A percentile compares a stretch with the other conserved stretches of the same genome.
Evolutionary conservation across 2,113 vertebrate genomes (phyloP).

Genomic region (Pelecanus crispus): DNA sequence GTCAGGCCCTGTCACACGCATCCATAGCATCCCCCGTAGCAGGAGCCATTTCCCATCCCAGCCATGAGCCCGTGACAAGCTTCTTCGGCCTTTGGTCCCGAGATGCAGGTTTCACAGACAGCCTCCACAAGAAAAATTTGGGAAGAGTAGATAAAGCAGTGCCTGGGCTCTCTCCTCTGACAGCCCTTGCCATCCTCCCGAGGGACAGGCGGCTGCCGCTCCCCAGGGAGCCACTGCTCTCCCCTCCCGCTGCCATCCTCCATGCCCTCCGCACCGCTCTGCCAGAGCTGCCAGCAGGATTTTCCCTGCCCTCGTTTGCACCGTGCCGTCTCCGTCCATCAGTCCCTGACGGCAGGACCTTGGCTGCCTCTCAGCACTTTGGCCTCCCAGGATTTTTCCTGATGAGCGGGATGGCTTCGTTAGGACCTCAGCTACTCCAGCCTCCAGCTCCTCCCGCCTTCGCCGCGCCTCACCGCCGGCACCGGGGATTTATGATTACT

Average conservation of each 20-base stretch:
- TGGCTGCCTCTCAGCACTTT: background rate
- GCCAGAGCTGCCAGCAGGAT: background rate
- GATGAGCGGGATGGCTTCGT: background rate
- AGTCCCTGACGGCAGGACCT: background rate
- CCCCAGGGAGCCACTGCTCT: background rate
- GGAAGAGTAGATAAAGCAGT: background rate
- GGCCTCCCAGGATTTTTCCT: background rate
- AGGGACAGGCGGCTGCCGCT: background rate
- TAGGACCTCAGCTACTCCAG: slow-evolving; percentile 8
- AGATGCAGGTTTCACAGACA: background rate
- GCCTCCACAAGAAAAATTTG: background rate
- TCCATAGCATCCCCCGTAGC: background rate
- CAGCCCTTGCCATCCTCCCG: background rate
- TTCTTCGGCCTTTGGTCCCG: background rate
- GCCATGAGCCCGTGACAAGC: background rate
- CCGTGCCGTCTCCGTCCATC: background rate
- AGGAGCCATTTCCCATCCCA: background rate
- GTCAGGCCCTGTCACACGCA: background rate
- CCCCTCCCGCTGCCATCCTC: background rate
- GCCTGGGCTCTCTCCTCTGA: background rate
- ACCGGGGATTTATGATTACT: slow-evolving; percentile 33
- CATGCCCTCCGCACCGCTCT: background rate
- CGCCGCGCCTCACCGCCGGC: background rate
- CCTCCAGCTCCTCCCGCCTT: slow-evolving; percentile 28
- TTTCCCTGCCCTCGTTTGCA: background rate